Evolutionary conservation across 2,797 vertebrate genomes (phyloP).

Genomic region (Anas bernieri): DNA sequence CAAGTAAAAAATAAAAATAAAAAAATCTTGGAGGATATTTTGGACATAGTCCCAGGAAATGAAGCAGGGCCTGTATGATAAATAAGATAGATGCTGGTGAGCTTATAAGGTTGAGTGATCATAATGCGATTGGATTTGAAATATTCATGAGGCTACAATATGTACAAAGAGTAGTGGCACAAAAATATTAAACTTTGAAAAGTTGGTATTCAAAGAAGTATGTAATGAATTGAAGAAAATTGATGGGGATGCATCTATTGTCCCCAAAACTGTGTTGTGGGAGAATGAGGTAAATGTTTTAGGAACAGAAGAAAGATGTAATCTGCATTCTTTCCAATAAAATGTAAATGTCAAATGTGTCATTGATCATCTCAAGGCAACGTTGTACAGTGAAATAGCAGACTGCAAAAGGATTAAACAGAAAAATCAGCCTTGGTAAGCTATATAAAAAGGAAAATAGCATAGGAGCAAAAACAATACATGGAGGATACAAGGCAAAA

Average conservation of each 20-base stretch:
- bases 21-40: conserved; percentile 54
- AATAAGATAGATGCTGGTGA: conserved; percentile 69
- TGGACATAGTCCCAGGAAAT: conserved; percentile 59
- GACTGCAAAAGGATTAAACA: conserved; percentile 58
- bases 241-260: conserved; percentile 47
- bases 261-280: conserved; percentile 36
- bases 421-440: conserved; percentile 10
- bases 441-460: conserved; percentile 13
- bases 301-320: conserved; percentile 40
- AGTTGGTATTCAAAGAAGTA: conserved; percentile 52
- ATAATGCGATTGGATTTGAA: conserved; percentile 70
- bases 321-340: conserved; percentile 54
- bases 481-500: background rate
- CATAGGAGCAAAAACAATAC: background rate
- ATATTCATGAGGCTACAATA: conserved; percentile 75
- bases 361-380: conserved; percentile 53
- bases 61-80: conserved; percentile 68
- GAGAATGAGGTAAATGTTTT: conserved; percentile 5
- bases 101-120: conserved; percentile 72
- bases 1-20: conserved; percentile 37
- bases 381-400: conserved; percentile 42
- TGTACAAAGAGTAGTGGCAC: conserved; percentile 53
- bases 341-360: conserved; percentile 64
- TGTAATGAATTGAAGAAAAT: conserved; percentile 73
- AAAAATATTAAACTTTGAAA: conserved; percentile 69